Evolutionary conservation across 1,140 invertebrate genomes (phyloP), one percentile per base, ranked within the genome.

Genomic region (Ips nitidus): DNA sequence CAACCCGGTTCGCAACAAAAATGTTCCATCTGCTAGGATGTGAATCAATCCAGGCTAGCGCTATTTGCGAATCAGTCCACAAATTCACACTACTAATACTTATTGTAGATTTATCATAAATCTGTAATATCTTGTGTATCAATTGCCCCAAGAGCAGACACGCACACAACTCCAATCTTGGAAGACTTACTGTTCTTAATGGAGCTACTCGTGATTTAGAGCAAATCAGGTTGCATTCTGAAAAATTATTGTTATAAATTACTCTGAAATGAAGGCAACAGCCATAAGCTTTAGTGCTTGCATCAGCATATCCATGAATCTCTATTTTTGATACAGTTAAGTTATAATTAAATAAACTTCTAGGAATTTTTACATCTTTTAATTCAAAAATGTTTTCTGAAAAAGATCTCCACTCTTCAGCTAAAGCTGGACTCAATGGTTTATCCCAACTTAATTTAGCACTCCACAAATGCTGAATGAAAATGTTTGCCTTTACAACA

Each of bases 241-340:
- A 65, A 3, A 71, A 45, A 2, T 69, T 63, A 40, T 69, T 52
- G 47, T 52, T 8, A 58, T 74, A 64, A 39, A 47, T 59, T 0
- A 70, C 70, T 61, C 74, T 58, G 5, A 79, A 40, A 71, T 79
- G 80, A 8, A 78, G 50, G 2, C 73, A 78, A 38, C 75, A 76
- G n/a, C 74, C 78, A 59, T 76, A 78, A 0, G 77, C 77, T 22
- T 52, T 67, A 42, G 75, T 61, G 1, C 71, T 73, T 1, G 76
- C 74, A 64, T 79, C 78, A 55, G 73, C 73, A 70, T 78, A 80
- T 2, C 75, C 69, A 69, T 80, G 78, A 3, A 80, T 38, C 22
- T 69, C 36, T 5, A 69, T 62, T 39, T 52, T 53, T 3, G 37
- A 41, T n/a, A 4, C 36, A n/a, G 36, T 47, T 2, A n/a, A n/a